Percentiles rank a stretch among this genome's conserved stretches.
phyloP scores from a whole-genome alignment of 1,140 invertebrate genomes.

The Anastrepha obliqua region DNA sequence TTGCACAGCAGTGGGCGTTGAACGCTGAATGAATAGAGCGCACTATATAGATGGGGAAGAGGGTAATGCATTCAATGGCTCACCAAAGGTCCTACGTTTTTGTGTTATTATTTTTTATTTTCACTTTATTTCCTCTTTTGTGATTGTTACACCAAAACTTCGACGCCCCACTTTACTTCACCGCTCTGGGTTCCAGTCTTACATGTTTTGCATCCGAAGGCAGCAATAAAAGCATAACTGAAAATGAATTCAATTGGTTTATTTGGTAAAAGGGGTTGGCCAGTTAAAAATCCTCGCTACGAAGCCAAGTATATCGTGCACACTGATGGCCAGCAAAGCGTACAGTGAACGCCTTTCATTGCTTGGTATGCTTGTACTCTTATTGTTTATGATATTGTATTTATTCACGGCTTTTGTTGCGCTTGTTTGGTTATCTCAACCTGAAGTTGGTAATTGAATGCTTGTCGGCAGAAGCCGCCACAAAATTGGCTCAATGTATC shows the following conservation, averaged over 20 bases:
- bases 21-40: not conserved
- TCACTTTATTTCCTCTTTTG: not conserved
- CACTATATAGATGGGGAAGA: not conserved
- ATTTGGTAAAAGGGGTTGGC: not conserved
- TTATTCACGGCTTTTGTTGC: not conserved
- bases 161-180: not conserved
- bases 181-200: not conserved
- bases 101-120: not conserved
- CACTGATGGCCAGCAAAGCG: not conserved
- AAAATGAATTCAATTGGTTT: conserved; percentile 20
- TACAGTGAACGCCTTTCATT: not conserved
- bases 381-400: not conserved
- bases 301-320: not conserved
- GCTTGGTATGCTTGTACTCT: not conserved
- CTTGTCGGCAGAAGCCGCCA: not conserved
- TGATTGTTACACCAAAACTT: not conserved
- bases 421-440: conserved; percentile 37
- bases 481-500: not conserved
- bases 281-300: not conserved
- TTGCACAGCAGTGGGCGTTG: not conserved
- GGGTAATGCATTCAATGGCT: conserved; percentile 13
- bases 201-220: not conserved
- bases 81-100: not conserved
- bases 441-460: conserved; percentile 44
- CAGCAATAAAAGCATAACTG: not conserved